These are phyloP conservation scores for Pandion haliaetus DNA, from an alignment of 2,113 vertebrate genomes.

Conservation along the genomic window DNA sequence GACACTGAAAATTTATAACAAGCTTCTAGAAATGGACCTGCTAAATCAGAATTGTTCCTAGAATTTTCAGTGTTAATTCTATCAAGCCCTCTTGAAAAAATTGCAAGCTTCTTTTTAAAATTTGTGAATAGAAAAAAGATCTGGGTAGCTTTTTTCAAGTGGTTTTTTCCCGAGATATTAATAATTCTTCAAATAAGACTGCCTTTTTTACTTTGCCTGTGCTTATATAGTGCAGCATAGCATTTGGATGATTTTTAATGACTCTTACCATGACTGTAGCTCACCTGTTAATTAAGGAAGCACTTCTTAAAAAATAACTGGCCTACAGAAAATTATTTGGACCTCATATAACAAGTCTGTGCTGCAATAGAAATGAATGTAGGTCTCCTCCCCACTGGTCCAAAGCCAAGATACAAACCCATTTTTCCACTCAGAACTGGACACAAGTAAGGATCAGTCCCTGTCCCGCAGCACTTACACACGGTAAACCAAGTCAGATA, in stretches of 20 bases:
- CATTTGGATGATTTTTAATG: background rate
- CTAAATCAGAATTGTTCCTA: background rate
- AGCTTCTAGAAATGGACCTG: background rate
- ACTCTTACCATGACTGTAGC: background rate
- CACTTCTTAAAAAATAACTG: background rate
- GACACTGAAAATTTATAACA: background rate
- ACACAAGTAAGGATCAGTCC: background rate
- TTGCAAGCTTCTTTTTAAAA: background rate
- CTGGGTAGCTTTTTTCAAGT: background rate
- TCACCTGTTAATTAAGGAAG: background rate
- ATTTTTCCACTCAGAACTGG: background rate
- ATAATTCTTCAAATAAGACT: background rate
- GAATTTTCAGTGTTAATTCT: background rate
- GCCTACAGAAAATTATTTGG: background rate
- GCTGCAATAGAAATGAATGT: background rate
- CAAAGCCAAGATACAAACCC: background rate
- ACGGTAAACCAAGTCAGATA: background rate
- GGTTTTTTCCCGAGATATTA: background rate
- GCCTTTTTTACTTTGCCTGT: background rate
- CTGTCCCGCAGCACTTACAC: background rate
- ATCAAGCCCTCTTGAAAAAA: background rate
- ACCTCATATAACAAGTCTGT: background rate
- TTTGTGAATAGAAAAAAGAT: background rate
- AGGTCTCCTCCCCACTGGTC: background rate
- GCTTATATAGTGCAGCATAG: background rate